Evolutionary conservation across 2,113 vertebrate species (phyloP).

Genomic region (Alethe castanea): DNA sequence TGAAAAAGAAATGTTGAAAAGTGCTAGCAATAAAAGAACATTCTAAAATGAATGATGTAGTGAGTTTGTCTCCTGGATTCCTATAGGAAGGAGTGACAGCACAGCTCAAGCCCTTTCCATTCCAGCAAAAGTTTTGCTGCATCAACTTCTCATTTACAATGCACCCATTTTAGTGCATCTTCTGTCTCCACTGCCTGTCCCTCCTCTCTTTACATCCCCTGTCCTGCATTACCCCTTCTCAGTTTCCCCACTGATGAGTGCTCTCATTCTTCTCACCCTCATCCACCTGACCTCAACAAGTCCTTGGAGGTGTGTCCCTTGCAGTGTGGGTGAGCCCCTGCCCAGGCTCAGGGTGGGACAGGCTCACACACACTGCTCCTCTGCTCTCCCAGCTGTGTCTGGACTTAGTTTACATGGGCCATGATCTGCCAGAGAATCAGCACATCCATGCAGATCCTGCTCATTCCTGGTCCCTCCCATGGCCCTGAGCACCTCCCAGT

Average conservation of each 20-base stretch:
- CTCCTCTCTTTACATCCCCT: background rate
- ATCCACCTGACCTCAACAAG: rapidly evolving
- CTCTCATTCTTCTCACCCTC: background rate
- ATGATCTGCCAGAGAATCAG: background rate
- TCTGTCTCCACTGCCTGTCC: background rate
- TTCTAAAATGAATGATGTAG: background rate
- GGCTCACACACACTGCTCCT: background rate
- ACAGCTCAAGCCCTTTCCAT: background rate
- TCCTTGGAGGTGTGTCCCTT: background rate
- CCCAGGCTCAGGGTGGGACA: background rate
- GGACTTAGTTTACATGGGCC: background rate
- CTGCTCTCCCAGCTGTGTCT: background rate
- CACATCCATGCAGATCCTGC: background rate
- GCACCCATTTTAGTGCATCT: background rate
- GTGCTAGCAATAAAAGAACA: background rate
- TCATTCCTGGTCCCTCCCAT: background rate
- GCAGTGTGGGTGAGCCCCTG: background rate
- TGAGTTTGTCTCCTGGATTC: background rate
- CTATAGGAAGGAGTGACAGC: background rate
- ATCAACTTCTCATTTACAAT: background rate
- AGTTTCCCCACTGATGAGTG: background rate
- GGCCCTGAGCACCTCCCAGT: background rate
- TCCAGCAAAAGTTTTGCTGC: background rate
- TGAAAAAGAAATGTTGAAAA: background rate
- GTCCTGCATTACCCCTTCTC: background rate